A percentile compares a stretch with the other conserved stretches of the same genome.
phyloP scores from a whole-genome alignment of 2,888 invertebrate genomes.

The Cosmopolites sordidus region DNA sequence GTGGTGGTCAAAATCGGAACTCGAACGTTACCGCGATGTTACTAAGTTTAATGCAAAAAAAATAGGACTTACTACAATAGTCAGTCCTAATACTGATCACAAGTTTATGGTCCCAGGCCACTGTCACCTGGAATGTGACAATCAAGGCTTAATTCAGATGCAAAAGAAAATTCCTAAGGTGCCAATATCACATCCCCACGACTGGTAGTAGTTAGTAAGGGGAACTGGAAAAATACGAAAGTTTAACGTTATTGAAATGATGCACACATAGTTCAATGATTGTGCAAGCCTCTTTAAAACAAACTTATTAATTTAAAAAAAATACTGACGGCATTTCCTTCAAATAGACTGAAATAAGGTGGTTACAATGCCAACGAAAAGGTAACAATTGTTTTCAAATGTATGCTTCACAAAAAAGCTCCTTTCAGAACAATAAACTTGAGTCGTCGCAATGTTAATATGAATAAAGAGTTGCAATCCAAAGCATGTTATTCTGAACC shows the following conservation, averaged over 20 bases:
- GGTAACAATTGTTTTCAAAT: background rate
- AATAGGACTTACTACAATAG: slow-evolving; percentile 7
- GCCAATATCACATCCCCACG: no score
- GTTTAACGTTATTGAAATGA: no score
- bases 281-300: no score
- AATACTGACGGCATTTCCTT: background rate
- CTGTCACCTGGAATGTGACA: slow-evolving; percentile 24
- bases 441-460: background rate
- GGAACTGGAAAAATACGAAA: slow-evolving; percentile 9
- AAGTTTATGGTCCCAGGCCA: slow-evolving; percentile 23
- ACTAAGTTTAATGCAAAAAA: slow-evolving; percentile 9
- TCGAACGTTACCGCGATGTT: slow-evolving; percentile 23
- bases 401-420: background rate
- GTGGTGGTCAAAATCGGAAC: no score
- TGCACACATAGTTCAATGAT: no score
- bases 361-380: background rate
- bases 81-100: no score
- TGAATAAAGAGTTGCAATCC: background rate
- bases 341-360: background rate
- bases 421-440: background rate
- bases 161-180: slow-evolving; percentile 22
- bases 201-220: slow-evolving; percentile 17
- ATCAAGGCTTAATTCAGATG: slow-evolving; percentile 20
- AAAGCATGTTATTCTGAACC: background rate
- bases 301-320: background rate